These are phyloP conservation scores for Stictonetta naevosa DNA, from an alignment of 2,113 vertebrate species.

Conservation along the genomic window DNA sequence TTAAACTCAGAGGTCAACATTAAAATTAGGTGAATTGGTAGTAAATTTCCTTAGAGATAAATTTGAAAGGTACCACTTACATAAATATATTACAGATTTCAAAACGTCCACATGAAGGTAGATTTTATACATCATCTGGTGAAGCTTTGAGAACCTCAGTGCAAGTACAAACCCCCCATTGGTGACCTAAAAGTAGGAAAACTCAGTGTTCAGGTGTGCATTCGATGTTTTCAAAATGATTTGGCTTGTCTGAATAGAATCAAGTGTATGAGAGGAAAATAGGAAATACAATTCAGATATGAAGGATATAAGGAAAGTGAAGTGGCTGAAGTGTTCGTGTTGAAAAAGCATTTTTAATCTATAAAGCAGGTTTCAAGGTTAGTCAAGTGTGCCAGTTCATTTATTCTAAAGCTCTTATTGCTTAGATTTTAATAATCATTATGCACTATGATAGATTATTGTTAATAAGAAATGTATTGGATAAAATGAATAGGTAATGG, in stretches of 20 bases:
- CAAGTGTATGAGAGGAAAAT: not conserved
- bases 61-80: not conserved
- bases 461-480: constrained; percentile 45
- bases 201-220: not conserved
- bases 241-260: constrained; percentile 24
- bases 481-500: constrained; percentile 53
- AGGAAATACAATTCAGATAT: not conserved
- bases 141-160: not conserved
- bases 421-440: constrained; percentile 60
- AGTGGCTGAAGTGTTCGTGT: constrained; percentile 15
- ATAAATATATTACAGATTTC: not conserved
- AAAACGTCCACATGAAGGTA: accelerated
- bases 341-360: constrained; percentile 49
- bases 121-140: not conserved
- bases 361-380: constrained; percentile 61
- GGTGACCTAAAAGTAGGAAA: not conserved
- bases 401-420: constrained; percentile 45
- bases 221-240: not conserved
- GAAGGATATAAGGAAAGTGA: constrained; percentile 16
- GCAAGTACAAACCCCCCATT: not conserved
- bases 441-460: constrained; percentile 41
- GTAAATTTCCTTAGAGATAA: not conserved
- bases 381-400: constrained; percentile 50
- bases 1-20: not conserved
- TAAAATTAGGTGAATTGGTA: not conserved